phyloP scores from a whole-genome alignment of 2,888 invertebrate genomes.

The Aromia moschata region DNA sequence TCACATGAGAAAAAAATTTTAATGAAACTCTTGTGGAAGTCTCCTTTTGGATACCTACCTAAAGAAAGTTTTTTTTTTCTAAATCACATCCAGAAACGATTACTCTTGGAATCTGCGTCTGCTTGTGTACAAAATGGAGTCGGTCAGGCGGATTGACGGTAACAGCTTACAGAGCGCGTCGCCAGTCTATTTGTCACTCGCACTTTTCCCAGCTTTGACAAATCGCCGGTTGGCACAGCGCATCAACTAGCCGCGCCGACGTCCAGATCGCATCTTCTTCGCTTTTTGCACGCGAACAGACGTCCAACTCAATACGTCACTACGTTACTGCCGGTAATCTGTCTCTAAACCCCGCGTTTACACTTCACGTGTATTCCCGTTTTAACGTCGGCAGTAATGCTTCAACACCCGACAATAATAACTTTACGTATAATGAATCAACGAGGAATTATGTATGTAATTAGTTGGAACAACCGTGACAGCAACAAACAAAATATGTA shows the following conservation, averaged over 20 bases:
- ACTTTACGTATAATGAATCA: too few relatives aligned
- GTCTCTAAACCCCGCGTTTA: slow-evolving; percentile 6
- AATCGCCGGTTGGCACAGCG: slow-evolving; percentile 35
- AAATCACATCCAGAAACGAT: slow-evolving; percentile 1
- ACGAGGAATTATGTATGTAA: too few relatives aligned
- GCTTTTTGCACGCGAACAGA: slow-evolving; percentile 21
- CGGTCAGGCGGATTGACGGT: slow-evolving; percentile 27
- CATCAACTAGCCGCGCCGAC: slow-evolving; percentile 29
- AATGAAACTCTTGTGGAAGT: too few relatives aligned
- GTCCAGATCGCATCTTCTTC: slow-evolving; percentile 7
- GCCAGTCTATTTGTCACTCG: slow-evolving; percentile 41
- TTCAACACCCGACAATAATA: too few relatives aligned
- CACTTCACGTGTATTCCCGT: too few relatives aligned
- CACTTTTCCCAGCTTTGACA: slow-evolving; percentile 40
- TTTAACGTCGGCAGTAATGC: too few relatives aligned
- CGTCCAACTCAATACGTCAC: slow-evolving; percentile 12
- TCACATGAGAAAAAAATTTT: too few relatives aligned
- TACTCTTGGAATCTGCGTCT: neutral
- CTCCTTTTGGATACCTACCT: too few relatives aligned
- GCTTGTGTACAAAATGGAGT: neutral
- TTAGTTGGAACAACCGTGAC: too few relatives aligned
- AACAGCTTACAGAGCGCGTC: slow-evolving; percentile 36
- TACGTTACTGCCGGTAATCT: slow-evolving; percentile 12
- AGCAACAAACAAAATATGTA: too few relatives aligned
- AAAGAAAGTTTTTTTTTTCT: too few relatives aligned